phyloP scores from a whole-genome alignment of 2,113 vertebrate species.

The human region GRCh38 chr6:140088501-140089000 shows the following conservation, averaged over 20 bases:
- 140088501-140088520: background rate
- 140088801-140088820: background rate
- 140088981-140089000: background rate
- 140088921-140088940: background rate
- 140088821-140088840: background rate
- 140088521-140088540: background rate
- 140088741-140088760: background rate
- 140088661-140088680: background rate
- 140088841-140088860: background rate
- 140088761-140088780: background rate
- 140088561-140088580: background rate
- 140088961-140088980: background rate
- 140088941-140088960: background rate
- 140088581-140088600: background rate
- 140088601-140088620: background rate
- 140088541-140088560: background rate
- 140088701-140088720: background rate
- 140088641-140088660: conserved; percentile 1
- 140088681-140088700: background rate
- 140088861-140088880: background rate
- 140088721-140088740: background rate
- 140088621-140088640: background rate
- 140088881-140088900: background rate
- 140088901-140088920: background rate
- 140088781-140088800: background rate